Evolutionary conservation across 1,140 invertebrate species (phyloP), one percentile per base, ranked within the genome.

Genomic region (Linepithema humile): DNA sequence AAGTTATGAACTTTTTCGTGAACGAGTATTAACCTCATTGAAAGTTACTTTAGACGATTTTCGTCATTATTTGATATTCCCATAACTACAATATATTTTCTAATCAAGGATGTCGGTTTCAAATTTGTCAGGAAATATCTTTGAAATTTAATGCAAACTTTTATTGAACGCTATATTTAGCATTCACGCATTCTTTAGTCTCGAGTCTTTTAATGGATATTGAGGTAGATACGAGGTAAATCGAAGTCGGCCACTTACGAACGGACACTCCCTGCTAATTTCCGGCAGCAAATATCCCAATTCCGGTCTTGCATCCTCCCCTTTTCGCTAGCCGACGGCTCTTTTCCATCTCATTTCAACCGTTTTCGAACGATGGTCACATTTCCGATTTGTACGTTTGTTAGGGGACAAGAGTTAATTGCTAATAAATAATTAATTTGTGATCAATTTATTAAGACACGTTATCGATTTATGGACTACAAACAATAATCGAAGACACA

Each of bases 261-360:
- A 45, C 84, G 85, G 90, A 83, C 91, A 92, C 92, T 92, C 91
- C 92, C 90, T 89, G 75, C 86, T 92, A 91, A 93, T 93, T 93
- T 92, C 92, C 92, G 90, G 55, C 84, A 65, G 87, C 90, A 92
- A 92, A 92, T 89, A 92, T 90, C 86, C 85, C 83, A 88, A 89
- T 91, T 92, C 90, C 90, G 90, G 75, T 65, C 75, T 84, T 62
- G 55, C 67, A 32, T 73, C 43, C 74, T 72, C 53, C 69, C 62
- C 59, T 59, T 57, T 50, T 59, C 4, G 29, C 32, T 82, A 55
- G 45, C 80, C 80, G 65, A 67, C 82, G 72, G 84, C 73, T 87
- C 83, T 82, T 86, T 87, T 84, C 83, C 84, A 86, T 80, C 85
- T 85, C 77, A 64, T 85, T 87, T 70, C 23, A 59, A 62, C 72